phyloP scores from a whole-genome alignment of 2,113 vertebrate genomes.

The Potamarius usumacintae region DNA sequence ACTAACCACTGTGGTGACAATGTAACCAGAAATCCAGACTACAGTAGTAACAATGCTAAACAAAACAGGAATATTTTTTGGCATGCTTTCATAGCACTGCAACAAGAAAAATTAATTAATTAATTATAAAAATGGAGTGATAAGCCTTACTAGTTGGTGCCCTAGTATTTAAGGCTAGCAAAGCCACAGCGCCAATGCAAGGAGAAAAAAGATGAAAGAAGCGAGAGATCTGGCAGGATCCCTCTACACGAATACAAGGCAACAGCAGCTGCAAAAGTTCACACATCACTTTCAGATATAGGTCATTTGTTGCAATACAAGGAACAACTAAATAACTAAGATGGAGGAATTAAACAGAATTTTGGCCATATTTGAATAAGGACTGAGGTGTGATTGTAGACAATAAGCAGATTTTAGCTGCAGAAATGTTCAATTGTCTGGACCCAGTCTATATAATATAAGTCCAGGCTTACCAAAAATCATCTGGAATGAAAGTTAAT shows the following conservation, averaged over 20 bases:
- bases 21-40: not conserved
- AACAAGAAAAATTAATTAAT: too few species aligned
- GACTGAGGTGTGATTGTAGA: not conserved
- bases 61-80: not conserved
- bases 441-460: not conserved
- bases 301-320: not conserved
- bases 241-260: too few species aligned
- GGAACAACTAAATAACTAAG: not conserved
- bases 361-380: not conserved
- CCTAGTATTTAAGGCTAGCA: not conserved
- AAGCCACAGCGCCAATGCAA: not conserved
- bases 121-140: not conserved
- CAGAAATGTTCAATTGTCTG: not conserved
- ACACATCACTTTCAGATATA: not conserved
- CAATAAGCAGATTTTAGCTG: not conserved
- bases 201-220: too few species aligned
- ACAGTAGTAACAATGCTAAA: not conserved
- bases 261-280: too few species aligned
- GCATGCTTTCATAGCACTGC: not conserved
- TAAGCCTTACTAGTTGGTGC: not conserved
- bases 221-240: too few species aligned
- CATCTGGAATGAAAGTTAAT: too few species aligned
- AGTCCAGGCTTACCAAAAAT: too few species aligned
- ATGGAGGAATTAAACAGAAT: not conserved
- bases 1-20: not conserved